Percentiles rank a stretch among this genome's conserved stretches.
These are phyloP conservation scores for Scomber colias DNA, from an alignment of 2,113 vertebrate species.

Conservation along the genomic window DNA sequence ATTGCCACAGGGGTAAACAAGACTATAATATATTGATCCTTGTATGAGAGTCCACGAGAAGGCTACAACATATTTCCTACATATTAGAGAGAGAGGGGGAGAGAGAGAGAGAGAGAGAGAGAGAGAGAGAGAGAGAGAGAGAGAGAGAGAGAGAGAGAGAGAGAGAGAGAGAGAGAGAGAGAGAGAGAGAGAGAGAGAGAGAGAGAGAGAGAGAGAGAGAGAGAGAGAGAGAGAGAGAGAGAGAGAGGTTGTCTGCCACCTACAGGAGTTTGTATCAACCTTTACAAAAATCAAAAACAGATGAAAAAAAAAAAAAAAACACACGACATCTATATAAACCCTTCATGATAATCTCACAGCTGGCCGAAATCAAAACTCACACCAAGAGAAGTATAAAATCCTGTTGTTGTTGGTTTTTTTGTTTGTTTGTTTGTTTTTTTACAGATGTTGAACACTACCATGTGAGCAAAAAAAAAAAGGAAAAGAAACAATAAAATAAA, in stretches of 20 bases:
- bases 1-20: constrained; percentile 34
- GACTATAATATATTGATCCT: constrained; percentile 39
- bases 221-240: no score
- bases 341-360: constrained; percentile 61
- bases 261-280: constrained; percentile 41
- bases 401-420: not conserved
- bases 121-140: no score
- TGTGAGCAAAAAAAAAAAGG: constrained; percentile 52
- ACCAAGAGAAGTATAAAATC: constrained; percentile 59
- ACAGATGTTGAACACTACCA: constrained; percentile 43
- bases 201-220: no score
- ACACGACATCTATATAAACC: constrained; percentile 49
- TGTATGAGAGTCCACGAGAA: constrained; percentile 47
- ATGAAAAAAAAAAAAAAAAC: constrained; percentile 40
- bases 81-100: constrained; percentile 24
- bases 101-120: no score
- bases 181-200: no score
- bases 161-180: no score
- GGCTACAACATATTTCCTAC: constrained; percentile 48
- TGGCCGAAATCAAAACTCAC: constrained; percentile 47
- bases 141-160: no score
- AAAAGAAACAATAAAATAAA: constrained; percentile 58
- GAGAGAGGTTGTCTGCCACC: constrained; percentile 28
- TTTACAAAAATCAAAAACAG: constrained; percentile 38
- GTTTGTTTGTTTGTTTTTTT: not conserved